Conservation (phyloP, 2,797 vertebrate species). For the Tenualosa ilisha region DNA sequence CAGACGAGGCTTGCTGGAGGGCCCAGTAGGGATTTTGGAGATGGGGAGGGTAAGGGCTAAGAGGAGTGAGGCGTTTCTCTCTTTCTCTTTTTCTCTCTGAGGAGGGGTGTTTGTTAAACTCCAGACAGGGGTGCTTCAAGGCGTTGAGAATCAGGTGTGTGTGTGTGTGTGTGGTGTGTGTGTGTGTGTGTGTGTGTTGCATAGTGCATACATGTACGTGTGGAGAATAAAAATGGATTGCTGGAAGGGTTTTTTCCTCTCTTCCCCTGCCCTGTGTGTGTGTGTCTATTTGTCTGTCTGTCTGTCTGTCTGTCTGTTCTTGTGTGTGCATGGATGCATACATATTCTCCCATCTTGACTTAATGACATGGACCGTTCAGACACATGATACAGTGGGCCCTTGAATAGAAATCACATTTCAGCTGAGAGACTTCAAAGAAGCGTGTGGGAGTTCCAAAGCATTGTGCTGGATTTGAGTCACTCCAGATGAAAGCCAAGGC, state of each 20-base stretch:
- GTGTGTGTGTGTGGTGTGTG: no score
- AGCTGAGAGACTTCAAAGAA: not conserved
- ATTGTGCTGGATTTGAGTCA: constrained; percentile 16
- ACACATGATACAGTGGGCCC: not conserved
- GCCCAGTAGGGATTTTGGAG: constrained; percentile 25
- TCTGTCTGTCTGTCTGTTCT: not conserved
- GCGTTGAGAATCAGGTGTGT: not conserved
- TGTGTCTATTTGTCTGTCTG: not conserved
- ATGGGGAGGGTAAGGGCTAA: not conserved
- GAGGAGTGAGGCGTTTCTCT: no score
- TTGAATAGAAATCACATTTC: constrained; percentile 9
- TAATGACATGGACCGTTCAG: not conserved
- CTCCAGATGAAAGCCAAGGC: not conserved
- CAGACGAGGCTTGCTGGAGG: not conserved
- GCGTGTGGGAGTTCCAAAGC: not conserved
- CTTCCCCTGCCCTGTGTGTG: not conserved
- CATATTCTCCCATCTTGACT: not conserved
- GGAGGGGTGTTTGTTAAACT: not conserved
- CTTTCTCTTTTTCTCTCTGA: not conserved
- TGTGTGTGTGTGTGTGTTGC: not conserved
- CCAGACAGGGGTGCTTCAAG: not conserved
- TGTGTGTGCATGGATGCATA: not conserved
- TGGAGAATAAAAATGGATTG: not conserved
- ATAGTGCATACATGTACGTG: not conserved
- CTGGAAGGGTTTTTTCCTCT: no score